A percentile compares a stretch with the other conserved stretches of the same genome.
phyloP scores from a whole-genome alignment of 2,888 invertebrate genomes.

The Rhamnusium bicolor region DNA sequence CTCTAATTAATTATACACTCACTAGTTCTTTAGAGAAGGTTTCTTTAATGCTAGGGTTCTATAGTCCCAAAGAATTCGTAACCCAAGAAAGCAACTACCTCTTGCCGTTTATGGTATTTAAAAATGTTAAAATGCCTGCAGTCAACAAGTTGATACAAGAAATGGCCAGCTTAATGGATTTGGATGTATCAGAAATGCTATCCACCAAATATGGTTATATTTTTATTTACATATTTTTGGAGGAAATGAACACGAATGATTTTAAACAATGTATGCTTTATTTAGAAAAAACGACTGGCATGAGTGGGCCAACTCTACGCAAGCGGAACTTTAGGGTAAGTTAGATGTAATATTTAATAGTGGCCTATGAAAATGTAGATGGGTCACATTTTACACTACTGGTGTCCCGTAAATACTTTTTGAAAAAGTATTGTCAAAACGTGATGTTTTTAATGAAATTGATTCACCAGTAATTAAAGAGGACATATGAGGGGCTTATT shows the following conservation, averaged over 20 bases:
- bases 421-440: no score
- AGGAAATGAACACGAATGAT: conserved; percentile 73
- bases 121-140: conserved; percentile 74
- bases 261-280: conserved; percentile 77
- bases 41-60: conserved; percentile 80
- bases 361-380: no score
- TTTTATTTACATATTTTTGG: conserved; percentile 81
- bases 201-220: conserved; percentile 80
- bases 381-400: no score
- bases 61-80: conserved; percentile 56
- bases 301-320: conserved; percentile 75
- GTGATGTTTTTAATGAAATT: no score
- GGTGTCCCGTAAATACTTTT: no score
- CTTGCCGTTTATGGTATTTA: conserved; percentile 77
- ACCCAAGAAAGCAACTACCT: conserved; percentile 79
- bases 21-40: conserved; percentile 76
- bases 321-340: conserved; percentile 77
- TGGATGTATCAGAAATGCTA: conserved; percentile 76
- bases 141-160: conserved; percentile 78
- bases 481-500: no score
- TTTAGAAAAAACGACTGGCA: conserved; percentile 76
- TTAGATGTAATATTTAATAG: conserved; percentile 28
- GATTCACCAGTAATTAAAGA: no score
- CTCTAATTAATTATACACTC: conserved; percentile 74
- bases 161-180: conserved; percentile 75